Percentiles rank a stretch among this genome's conserved stretches.
phyloP scores from a whole-genome alignment of 2,113 vertebrate species.

The Triplophysa dalaica region DNA sequence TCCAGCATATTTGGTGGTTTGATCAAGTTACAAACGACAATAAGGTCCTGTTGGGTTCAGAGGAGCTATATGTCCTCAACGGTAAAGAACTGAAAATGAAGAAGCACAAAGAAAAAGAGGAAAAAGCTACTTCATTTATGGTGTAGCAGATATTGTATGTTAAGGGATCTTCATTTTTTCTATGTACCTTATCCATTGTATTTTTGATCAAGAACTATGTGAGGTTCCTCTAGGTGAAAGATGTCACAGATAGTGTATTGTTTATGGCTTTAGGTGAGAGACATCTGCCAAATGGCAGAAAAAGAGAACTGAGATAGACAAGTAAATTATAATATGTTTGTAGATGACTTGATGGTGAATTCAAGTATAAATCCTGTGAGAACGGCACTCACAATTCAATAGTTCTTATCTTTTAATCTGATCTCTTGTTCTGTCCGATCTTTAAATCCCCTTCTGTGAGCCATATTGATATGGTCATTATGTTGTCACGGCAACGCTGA shows the following conservation, averaged over 20 bases:
- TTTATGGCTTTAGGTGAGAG: neutral
- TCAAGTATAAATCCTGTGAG: neutral
- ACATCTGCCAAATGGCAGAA: conserved; percentile 2
- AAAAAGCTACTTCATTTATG: neutral
- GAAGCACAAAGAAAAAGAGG: neutral
- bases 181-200: neutral
- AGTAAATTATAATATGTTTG: neutral
- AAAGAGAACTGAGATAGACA: neutral
- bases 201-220: neutral
- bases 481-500: conserved; percentile 12
- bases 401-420: conserved; percentile 10
- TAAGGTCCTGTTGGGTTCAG: neutral
- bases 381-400: neutral
- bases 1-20: conserved; percentile 5
- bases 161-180: neutral
- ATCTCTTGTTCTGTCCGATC: neutral
- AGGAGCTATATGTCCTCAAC: neutral
- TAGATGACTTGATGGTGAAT: neutral
- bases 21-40: conserved; percentile 8
- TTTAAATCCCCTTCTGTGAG: neutral
- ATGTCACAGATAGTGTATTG: neutral
- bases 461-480: neutral
- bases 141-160: too few species aligned
- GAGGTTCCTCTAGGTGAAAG: neutral
- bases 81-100: neutral